Conservation (phyloP, 2,113 vertebrate species). For the Corynorhinus townsendii region DNA sequence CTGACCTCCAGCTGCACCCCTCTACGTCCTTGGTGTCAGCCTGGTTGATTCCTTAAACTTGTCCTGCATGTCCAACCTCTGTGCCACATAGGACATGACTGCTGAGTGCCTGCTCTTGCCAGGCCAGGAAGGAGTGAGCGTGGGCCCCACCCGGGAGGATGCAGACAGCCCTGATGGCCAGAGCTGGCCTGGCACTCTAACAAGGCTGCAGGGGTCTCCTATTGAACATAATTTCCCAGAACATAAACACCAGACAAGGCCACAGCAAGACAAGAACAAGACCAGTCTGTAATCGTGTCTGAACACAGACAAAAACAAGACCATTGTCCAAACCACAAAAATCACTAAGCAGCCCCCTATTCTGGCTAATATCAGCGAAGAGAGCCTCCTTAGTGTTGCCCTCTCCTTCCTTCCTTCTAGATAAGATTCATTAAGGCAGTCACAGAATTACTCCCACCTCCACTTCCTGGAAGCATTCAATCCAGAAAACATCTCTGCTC, state of each 20-base stretch:
- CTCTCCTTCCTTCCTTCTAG: neutral
- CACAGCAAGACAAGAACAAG: constrained; percentile 24
- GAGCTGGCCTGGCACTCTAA: neutral
- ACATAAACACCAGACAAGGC: neutral
- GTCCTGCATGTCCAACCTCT: neutral
- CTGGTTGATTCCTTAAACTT: neutral
- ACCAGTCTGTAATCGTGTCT: neutral
- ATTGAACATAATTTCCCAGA: neutral
- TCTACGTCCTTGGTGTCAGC: neutral
- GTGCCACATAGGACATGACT: rapidly evolving
- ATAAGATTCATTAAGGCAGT: neutral
- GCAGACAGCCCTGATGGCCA: neutral
- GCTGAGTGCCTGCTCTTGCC: neutral
- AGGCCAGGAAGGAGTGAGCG: neutral
- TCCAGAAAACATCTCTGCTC: neutral
- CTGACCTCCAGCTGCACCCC: neutral
- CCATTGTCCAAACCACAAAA: neutral
- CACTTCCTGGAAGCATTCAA: neutral
- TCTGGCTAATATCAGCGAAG: neutral
- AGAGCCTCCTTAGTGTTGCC: neutral
- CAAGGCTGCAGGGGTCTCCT: neutral
- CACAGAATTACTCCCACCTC: no score
- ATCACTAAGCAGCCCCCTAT: neutral
- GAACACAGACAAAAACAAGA: neutral
- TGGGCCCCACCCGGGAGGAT: neutral